A percentile compares a stretch with the other conserved stretches of the same genome.
phyloP scores from a whole-genome alignment of 2,888 invertebrate genomes.

The Limnephilus auricula region DNA sequence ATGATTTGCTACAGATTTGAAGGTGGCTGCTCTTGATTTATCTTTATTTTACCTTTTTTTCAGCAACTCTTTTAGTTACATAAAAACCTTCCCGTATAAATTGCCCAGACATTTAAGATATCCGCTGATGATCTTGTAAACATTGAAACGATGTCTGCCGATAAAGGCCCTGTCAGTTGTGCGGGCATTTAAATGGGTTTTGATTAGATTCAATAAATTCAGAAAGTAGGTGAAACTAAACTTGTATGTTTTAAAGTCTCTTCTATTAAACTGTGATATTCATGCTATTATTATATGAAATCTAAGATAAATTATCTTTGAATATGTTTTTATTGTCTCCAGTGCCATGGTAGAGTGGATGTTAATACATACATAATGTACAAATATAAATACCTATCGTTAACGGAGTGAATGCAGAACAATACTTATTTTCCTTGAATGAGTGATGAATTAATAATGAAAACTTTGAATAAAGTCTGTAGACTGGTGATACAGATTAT shows the following conservation, averaged over 20 bases:
- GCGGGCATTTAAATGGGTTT: background rate
- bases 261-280: slow-evolving; percentile 67
- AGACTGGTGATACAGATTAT: slow-evolving; percentile 25
- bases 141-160: background rate
- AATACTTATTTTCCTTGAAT: background rate
- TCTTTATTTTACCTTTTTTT: background rate
- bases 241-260: slow-evolving; percentile 48
- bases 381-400: background rate
- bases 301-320: slow-evolving; percentile 65
- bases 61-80: background rate
- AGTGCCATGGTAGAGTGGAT: slow-evolving; percentile 57
- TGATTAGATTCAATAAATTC: background rate
- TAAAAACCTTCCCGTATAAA: background rate
- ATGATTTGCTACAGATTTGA: background rate
- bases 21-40: background rate
- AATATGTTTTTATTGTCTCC: slow-evolving; percentile 65
- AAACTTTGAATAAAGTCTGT: slow-evolving; percentile 20
- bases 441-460: background rate
- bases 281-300: slow-evolving; percentile 69
- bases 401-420: background rate
- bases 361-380: slow-evolving; percentile 14
- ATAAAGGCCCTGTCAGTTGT: background rate
- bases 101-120: background rate
- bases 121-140: background rate
- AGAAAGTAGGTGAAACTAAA: background rate